Base-by-base conservation (phyloP, 2,888 invertebrate genomes). In the Agrenia bidenticulata region DNA sequence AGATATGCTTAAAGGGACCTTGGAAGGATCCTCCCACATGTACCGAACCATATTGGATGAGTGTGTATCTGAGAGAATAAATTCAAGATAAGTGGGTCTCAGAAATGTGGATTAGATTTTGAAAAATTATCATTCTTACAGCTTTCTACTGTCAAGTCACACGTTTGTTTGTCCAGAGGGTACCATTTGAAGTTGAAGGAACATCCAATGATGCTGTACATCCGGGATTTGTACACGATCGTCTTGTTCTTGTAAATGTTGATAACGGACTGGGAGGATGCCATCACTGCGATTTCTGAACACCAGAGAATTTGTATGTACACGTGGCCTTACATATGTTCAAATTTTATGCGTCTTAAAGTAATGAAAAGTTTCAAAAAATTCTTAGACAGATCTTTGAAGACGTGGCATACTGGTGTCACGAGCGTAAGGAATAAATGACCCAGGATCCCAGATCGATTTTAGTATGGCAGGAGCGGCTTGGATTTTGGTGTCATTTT, bases 181-280 rank as follows among this genome's bases (percentile, higher is more conserved):
- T 91, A 92, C 59, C 89, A 85, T 79, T 89, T 88, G 79, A 91
- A 91, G 79, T 90, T 89, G 89, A 92, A 91, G 81, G 90, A 90
- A 79, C 91, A 92, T 67, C 90, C 90, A 61, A 91, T 88, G 75
- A 90, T 89, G 0, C 90, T 89, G 78, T 90, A 89, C 89, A 92
- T 89, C 71, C 91, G 82, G 0, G 89, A 89, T 4, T 89, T 87
- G 79, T 89, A 91, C 64, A 87, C 83, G 26, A 91, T 88, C 0
- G 90, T 91, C 80, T 88, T 89, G 78, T 91, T 91, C 74, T 87
- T 85, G 78, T 87, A 90, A 68, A 92, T 80, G 24, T 89, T 89
- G 57, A 91, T 89, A 21, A 89, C 89, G 1, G 90, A 89, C 78
- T 90, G 90, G 79, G 89, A 88, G 79, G 89, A 89, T 23, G 89